Evolutionary conservation across 1,140 invertebrate species (phyloP), one percentile per base, ranked within the genome.

Genomic region (Schlechtendalia chinensis): DNA sequence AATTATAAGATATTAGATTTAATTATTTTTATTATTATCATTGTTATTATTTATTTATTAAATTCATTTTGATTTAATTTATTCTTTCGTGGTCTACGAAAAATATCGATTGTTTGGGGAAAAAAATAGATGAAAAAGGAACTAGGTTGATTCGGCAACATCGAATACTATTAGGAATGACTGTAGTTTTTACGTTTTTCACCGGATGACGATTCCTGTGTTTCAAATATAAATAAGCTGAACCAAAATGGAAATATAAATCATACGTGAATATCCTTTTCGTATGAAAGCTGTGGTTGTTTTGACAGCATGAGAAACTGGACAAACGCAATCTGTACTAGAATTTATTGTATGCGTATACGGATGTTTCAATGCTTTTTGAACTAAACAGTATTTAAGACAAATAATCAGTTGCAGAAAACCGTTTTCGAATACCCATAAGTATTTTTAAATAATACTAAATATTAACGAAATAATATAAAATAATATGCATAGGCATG

Each of bases 251-350:
- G 5, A 63, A 32, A 17, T 63, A 63, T 63, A 63, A 63, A 63
- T 63, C 59, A 63, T 63, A 29, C 17, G 27, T 3, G 27, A 14
- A 27, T 8, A 29, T 6, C 24, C 17, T 29, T 63, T 29, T 6
- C 17, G 1, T 32, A 8, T 63, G 16, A 29, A 29, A 63, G 17
- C 59, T 63, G 27, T 2, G 59, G 59, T 63, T 32, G 27, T 63
- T 63, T 39, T 19, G 59, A 32, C 59, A 63, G 27, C 17, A 63
- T 32, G 59, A 63, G 24, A 63, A 63, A 63, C 59, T 63, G 3
- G 27, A 16, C 16, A 19, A 32, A 63, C 8, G 29, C 27, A 10
- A 17, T 32, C 59, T 8, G 16, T 27, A 19, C 59, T 19, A 32
- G 17, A 1, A 63, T 63, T 59, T 59, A 59, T 59, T 59, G 27